Percentiles rank a stretch among this genome's conserved stretches.
phyloP scores from a whole-genome alignment of 2,113 vertebrate species.

The Stigmatopora nigra region DNA sequence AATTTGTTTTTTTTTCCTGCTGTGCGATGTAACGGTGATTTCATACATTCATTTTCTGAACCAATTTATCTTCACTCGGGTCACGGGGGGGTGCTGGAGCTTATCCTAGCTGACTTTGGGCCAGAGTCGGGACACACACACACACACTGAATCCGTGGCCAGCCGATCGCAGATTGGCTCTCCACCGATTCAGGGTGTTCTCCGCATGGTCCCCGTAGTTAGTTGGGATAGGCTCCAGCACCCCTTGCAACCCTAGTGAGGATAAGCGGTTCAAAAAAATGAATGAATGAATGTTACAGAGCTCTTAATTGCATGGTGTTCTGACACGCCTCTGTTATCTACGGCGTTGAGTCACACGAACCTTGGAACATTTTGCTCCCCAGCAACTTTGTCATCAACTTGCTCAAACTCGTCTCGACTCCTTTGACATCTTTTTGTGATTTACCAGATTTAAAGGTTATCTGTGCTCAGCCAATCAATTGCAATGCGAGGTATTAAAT shows the following conservation, averaged over 20 bases:
- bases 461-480: not conserved
- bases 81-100: no score
- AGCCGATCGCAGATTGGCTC: no score
- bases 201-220: no score
- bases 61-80: not conserved
- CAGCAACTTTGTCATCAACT: not conserved
- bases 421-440: not conserved
- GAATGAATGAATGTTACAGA: not conserved
- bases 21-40: not conserved
- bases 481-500: not conserved
- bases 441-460: not conserved
- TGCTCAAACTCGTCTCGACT: conserved; percentile 14
- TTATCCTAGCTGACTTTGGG: no score
- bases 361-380: not conserved
- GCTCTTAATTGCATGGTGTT: conserved; percentile 16
- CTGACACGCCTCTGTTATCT: not conserved
- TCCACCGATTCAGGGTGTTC: no score
- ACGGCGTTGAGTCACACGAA: conserved; percentile 29
- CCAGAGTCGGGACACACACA: no score
- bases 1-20: not conserved
- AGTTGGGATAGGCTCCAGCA: no score
- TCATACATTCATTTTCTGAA: not conserved
- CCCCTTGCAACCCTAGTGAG: no score
- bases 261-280: no score
- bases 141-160: no score